A percentile compares a stretch with the other conserved stretches of the same genome.
Evolutionary conservation across 2,113 vertebrate species (phyloP).

Genomic region (Eidolon helvum): DNA sequence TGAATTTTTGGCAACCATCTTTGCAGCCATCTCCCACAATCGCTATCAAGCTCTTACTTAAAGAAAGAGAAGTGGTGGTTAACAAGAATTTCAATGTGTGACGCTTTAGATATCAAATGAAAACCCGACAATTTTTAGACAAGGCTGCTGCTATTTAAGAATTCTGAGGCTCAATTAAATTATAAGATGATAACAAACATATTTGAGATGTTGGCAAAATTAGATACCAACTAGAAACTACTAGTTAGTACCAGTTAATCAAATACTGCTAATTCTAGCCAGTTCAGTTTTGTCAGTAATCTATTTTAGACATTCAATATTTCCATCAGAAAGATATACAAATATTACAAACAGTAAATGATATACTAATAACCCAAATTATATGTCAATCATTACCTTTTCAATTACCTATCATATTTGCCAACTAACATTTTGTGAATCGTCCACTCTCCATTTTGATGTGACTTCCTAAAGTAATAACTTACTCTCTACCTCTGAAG

Average conservation of each 20-base stretch:
- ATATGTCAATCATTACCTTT: constrained; percentile 75
- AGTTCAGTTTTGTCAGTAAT: constrained; percentile 3
- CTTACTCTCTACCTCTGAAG: constrained; percentile 66
- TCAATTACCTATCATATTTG: constrained; percentile 70
- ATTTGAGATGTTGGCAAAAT: not conserved
- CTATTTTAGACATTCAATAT: constrained; percentile 29
- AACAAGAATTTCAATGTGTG: not conserved
- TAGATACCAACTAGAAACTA: not conserved
- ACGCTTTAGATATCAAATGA: constrained; percentile 1
- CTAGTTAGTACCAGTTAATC: not conserved
- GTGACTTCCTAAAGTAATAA: constrained; percentile 74
- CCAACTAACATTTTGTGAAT: constrained; percentile 80
- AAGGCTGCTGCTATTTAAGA: not conserved
- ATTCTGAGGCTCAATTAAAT: not conserved
- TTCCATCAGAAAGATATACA: constrained; percentile 44
- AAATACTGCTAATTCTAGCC: not conserved
- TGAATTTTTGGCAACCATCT: not conserved
- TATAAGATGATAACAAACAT: not conserved
- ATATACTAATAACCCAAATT: constrained; percentile 77
- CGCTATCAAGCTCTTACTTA: not conserved
- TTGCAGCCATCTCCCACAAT: not conserved
- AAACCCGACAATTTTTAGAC: not conserved
- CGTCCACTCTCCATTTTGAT: constrained; percentile 66
- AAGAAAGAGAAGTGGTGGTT: not conserved
- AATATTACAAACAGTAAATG: constrained; percentile 62